Conservation (phyloP, 1,140 invertebrate genomes). For the Ips nitidus region DNA sequence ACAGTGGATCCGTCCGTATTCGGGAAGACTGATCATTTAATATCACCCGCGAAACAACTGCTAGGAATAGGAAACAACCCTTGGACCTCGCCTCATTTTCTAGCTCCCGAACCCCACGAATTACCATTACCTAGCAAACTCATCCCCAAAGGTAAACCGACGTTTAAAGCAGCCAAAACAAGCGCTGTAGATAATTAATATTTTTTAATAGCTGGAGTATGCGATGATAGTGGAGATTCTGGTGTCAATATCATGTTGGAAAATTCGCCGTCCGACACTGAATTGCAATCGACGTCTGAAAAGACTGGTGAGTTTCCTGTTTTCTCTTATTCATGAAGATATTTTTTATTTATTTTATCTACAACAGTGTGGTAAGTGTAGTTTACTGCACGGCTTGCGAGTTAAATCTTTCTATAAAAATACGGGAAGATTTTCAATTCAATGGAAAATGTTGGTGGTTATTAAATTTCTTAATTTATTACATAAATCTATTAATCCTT, state of each 20-base stretch:
- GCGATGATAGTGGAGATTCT: constrained; percentile 49
- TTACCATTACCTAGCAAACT: constrained; percentile 49
- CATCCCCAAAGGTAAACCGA: constrained; percentile 39
- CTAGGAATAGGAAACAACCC: constrained; percentile 38
- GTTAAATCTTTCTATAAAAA: too few relatives aligned
- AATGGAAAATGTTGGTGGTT: too few relatives aligned
- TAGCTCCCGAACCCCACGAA: constrained; percentile 44
- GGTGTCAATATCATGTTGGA: constrained; percentile 46
- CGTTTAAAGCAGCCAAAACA: neutral
- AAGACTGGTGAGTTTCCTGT: constrained; percentile 9
- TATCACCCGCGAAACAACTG: constrained; percentile 45
- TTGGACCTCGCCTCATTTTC: constrained; percentile 30
- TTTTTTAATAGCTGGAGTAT: constrained; percentile 32
- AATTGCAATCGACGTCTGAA: constrained; percentile 25
- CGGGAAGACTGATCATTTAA: constrained; percentile 40
- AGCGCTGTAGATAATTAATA: neutral
- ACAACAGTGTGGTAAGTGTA: too few relatives aligned
- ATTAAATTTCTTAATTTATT: too few relatives aligned
- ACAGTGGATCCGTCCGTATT: constrained; percentile 40
- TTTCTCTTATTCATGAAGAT: too few relatives aligned
- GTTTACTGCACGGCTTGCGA: too few relatives aligned
- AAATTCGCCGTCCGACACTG: constrained; percentile 42
- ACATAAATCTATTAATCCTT: too few relatives aligned
- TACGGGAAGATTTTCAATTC: too few relatives aligned
- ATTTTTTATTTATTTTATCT: too few relatives aligned